A percentile compares a stretch with the other conserved stretches of the same genome.
These are phyloP conservation scores for Xestia rhomboidea DNA, from an alignment of 2,888 invertebrate genomes.

Conservation along the genomic window DNA sequence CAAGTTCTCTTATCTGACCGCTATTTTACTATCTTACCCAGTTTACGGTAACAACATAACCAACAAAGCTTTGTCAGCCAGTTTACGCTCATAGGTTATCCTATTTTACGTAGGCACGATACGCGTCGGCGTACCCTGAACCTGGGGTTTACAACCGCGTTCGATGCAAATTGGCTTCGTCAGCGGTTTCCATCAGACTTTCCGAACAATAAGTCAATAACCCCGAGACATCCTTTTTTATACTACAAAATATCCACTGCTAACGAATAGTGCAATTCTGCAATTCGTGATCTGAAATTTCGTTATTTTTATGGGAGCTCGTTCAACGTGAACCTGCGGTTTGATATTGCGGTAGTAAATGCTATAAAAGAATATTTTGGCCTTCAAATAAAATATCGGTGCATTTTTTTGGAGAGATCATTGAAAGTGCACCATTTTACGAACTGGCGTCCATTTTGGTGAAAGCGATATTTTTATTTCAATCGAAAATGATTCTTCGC, in stretches of 20 bases:
- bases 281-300: conserved; percentile 31
- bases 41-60: conserved; percentile 18
- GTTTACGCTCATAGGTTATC: conserved; percentile 40
- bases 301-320: conserved; percentile 35
- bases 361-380: not conserved
- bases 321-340: conserved; percentile 40
- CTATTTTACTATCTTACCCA: conserved; percentile 10
- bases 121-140: conserved; percentile 47
- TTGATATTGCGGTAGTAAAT: conserved; percentile 22
- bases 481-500: conserved; percentile 12
- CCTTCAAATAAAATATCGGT: conserved; percentile 2
- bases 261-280: conserved; percentile 50
- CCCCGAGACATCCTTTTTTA: conserved; percentile 30
- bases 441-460: not conserved
- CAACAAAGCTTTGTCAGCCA: conserved; percentile 29
- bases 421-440: not conserved
- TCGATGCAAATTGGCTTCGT: conserved; percentile 58
- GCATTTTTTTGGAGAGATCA: not conserved
- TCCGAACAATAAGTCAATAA: conserved; percentile 45
- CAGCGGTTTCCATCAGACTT: conserved; percentile 49
- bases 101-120: conserved; percentile 50
- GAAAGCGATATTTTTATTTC: not conserved
- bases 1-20: not conserved
- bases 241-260: conserved; percentile 34
- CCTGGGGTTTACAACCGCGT: conserved; percentile 51